Conservation (phyloP, 2,888 invertebrate genomes). For the Pseudococcus longispinus region DNA sequence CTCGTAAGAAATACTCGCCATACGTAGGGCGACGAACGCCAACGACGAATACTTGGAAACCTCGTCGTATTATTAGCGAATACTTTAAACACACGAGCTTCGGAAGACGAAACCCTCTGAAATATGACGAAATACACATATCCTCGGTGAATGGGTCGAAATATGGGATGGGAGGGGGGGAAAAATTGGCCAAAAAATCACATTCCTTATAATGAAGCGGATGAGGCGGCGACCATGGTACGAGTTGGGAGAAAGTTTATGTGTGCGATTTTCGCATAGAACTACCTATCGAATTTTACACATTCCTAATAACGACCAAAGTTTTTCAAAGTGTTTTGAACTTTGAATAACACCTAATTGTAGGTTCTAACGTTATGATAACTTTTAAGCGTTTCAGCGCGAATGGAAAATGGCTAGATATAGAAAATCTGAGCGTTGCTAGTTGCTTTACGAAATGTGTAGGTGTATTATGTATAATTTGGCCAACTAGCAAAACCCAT, state of each 20-base stretch:
- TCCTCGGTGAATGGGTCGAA: no score
- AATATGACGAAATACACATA: background rate
- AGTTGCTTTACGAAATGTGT: no score
- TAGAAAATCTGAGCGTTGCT: background rate
- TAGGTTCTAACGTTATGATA: background rate
- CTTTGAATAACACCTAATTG: slow-evolving; percentile 51
- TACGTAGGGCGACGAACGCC: background rate
- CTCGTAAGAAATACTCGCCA: background rate
- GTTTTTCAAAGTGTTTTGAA: slow-evolving; percentile 35
- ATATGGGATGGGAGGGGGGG: background rate
- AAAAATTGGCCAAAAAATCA: background rate
- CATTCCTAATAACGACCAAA: slow-evolving; percentile 22
- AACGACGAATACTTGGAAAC: background rate
- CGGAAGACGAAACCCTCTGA: background rate
- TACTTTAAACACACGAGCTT: background rate
- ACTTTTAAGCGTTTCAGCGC: slow-evolving; percentile 50
- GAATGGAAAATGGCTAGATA: slow-evolving; percentile 35
- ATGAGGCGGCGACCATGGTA: background rate
- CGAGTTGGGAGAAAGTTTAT: background rate
- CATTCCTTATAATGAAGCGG: background rate
- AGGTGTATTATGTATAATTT: no score
- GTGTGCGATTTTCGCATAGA: background rate
- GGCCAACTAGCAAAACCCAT: slow-evolving; percentile 1
- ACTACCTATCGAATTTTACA: background rate
- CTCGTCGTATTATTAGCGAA: background rate